Conservation (phyloP, 1,140 invertebrate species). For the Brachionus plicatilis region DNA sequence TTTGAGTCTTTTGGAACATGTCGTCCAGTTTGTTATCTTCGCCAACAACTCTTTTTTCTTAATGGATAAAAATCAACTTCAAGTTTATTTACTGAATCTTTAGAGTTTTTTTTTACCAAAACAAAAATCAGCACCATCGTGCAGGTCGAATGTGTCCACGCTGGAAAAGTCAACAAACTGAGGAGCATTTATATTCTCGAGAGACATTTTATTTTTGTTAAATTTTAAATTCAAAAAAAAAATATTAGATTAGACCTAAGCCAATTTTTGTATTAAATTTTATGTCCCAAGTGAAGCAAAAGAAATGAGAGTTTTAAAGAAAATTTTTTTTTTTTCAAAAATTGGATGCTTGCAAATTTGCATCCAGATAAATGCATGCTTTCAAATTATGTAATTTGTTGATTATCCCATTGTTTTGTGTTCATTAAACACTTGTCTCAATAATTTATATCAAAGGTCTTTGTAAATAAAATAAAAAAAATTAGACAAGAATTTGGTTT, state of each 20-base stretch:
- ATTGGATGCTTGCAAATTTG: neutral
- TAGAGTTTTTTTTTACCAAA: constrained; percentile 32
- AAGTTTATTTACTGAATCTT: neutral
- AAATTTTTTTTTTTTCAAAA: neutral
- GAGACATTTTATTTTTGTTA: constrained; percentile 4
- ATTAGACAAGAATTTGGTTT: constrained; percentile 6
- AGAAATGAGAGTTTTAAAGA: neutral
- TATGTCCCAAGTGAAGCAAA: neutral
- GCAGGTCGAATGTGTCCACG: neutral
- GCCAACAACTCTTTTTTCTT: constrained; percentile 20
- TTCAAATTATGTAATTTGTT: neutral
- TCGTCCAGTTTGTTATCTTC: constrained; percentile 1
- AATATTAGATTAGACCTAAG: neutral
- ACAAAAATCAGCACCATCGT: constrained; percentile 31
- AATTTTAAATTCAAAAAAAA: neutral
- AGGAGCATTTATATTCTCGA: constrained; percentile 45
- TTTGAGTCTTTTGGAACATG: neutral
- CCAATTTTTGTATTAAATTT: neutral
- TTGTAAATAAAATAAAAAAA: neutral
- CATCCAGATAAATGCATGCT: neutral
- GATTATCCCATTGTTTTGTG: neutral
- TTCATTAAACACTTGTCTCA: neutral
- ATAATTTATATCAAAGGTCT: neutral
- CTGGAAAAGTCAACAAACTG: constrained; percentile 38
- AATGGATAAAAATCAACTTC: neutral